phyloP scores from a whole-genome alignment of 1,140 invertebrate genomes.

The Yoshiicerus persimilis region DNA sequence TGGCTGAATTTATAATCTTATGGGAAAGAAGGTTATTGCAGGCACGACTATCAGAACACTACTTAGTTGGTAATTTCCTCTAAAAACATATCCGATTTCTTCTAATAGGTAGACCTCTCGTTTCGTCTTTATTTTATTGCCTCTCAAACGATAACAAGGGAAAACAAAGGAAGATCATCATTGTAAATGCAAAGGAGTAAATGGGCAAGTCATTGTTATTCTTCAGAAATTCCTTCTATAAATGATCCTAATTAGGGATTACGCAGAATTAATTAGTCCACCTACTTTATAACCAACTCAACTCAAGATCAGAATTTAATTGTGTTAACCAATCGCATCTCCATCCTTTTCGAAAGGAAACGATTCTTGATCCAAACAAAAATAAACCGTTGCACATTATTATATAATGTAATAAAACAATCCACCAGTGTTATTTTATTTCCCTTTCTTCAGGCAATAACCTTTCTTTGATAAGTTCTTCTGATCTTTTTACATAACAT shows the following conservation, averaged over 20 bases:
- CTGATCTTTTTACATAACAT: no score
- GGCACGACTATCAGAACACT: no score
- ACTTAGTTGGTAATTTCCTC: background rate
- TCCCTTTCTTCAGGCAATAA: no score
- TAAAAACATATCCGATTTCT: background rate
- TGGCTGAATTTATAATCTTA: background rate
- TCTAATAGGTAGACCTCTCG: background rate
- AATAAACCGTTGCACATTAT: no score
- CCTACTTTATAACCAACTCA: background rate
- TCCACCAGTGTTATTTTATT: no score
- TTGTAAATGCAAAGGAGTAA: background rate
- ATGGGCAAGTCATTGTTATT: background rate
- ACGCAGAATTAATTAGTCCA: background rate
- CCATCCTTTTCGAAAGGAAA: no score
- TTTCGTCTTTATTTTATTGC: background rate
- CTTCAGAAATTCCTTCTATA: background rate
- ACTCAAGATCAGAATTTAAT: background rate
- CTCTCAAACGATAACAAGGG: background rate
- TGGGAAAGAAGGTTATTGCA: background rate
- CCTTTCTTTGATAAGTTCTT: no score
- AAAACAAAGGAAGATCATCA: background rate
- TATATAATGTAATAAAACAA: no score
- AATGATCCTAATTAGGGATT: slow-evolving; percentile 1
- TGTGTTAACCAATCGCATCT: no score
- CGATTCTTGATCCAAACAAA: background rate